phyloP scores from a whole-genome alignment of 2,113 vertebrate species.

The Pluvialis apricaria region DNA sequence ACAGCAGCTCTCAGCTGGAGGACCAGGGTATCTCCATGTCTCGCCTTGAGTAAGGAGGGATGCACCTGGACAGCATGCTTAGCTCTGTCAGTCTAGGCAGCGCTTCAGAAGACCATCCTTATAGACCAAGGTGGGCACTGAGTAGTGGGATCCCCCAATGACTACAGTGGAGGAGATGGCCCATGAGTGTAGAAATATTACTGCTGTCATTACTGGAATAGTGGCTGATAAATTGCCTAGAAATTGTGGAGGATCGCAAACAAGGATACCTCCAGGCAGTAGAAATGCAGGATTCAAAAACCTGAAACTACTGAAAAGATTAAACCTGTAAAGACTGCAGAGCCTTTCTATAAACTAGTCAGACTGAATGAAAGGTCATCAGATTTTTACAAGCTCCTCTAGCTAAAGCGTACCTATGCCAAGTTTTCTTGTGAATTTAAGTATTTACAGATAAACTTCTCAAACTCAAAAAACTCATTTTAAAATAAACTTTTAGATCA shows the following conservation, averaged over 20 bases:
- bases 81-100: background rate
- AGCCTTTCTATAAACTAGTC: background rate
- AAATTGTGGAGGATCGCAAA: background rate
- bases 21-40: background rate
- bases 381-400: background rate
- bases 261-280: background rate
- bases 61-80: background rate
- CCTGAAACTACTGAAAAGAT: background rate
- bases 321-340: background rate
- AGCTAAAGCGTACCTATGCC: background rate
- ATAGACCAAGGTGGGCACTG: background rate
- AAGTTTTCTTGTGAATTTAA: background rate
- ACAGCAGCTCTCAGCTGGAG: background rate
- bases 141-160: background rate
- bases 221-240: background rate
- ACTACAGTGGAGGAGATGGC: background rate
- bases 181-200: background rate
- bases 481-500: conserved; percentile 15
- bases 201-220: background rate
- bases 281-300: background rate
- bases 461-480: background rate
- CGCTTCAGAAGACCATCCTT: background rate
- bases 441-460: conserved; percentile 1
- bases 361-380: background rate
- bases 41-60: background rate